A percentile compares a stretch with the other conserved stretches of the same genome.
Evolutionary conservation across 2,888 invertebrate genomes (phyloP).

Genomic region (Epistrophe eligans): DNA sequence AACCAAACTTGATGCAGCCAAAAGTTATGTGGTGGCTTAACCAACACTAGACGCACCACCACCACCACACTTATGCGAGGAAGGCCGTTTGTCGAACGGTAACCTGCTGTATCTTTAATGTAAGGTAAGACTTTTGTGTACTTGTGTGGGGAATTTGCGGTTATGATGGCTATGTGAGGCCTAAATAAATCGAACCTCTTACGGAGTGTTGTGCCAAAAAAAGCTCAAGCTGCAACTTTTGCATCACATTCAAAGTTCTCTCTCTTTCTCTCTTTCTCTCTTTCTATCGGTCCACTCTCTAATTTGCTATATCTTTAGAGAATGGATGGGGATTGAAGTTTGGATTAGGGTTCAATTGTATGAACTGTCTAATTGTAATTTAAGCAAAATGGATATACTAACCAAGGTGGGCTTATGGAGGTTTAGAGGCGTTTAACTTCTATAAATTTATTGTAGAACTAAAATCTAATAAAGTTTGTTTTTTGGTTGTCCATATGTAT

Average conservation of each 20-base stretch:
- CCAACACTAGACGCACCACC: slow-evolving; percentile 65
- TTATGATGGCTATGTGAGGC: slow-evolving; percentile 34
- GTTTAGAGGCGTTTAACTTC: not conserved
- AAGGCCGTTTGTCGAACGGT: slow-evolving; percentile 60
- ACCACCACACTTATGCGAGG: slow-evolving; percentile 27
- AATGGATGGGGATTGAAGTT: slow-evolving; percentile 48
- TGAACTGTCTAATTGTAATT: slow-evolving; percentile 54
- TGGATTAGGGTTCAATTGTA: slow-evolving; percentile 67
- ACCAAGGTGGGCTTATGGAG: slow-evolving; percentile 39
- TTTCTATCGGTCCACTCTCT: not conserved
- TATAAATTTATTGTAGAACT: slow-evolving; percentile 10
- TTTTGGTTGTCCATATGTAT: slow-evolving; percentile 31
- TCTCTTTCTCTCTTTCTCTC: slow-evolving; percentile 12
- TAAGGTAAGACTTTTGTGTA: slow-evolving; percentile 26
- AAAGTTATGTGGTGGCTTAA: slow-evolving; percentile 79
- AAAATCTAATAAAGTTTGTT: slow-evolving; percentile 19
- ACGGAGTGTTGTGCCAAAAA: slow-evolving; percentile 52
- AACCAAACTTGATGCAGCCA: slow-evolving; percentile 67
- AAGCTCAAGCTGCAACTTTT: slow-evolving; percentile 67
- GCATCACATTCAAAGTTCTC: slow-evolving; percentile 29
- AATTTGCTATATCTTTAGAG: slow-evolving; percentile 5
- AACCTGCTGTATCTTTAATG: slow-evolving; percentile 10
- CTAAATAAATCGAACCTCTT: slow-evolving; percentile 43
- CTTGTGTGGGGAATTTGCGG: slow-evolving; percentile 34
- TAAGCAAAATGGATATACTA: slow-evolving; percentile 18